These are phyloP conservation scores for Notolepis coatsorum DNA, from an alignment of 2,797 vertebrate genomes.

Conservation along the genomic window DNA sequence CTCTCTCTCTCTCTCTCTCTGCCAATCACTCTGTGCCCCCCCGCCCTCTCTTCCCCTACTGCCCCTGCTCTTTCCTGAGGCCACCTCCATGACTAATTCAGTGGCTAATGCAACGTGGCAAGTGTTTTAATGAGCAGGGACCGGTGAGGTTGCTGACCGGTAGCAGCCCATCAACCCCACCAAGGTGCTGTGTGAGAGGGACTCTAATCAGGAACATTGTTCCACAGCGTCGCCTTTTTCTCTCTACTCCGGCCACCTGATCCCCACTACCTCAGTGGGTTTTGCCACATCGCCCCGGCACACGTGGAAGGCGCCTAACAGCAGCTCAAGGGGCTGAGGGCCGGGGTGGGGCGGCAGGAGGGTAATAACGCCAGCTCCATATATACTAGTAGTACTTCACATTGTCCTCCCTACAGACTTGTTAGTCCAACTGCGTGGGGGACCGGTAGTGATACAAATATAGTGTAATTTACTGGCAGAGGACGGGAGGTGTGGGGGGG, in stretches of 20 bases:
- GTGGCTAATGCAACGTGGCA: conserved; percentile 66
- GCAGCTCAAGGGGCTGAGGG: too few species aligned
- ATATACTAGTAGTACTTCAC: too few species aligned
- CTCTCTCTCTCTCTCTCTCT: background rate
- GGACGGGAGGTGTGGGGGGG: too few species aligned
- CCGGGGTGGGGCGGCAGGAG: too few species aligned
- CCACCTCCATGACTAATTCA: conserved; percentile 60
- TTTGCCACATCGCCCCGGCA: too few species aligned
- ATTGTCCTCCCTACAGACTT: too few species aligned
- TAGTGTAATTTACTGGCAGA: too few species aligned
- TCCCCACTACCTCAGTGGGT: conserved; percentile 19
- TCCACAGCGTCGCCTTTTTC: conserved; percentile 19
- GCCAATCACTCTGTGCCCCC: background rate
- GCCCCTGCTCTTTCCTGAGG: conserved; percentile 32
- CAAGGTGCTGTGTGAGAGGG: conserved; percentile 30
- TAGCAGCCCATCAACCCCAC: conserved; percentile 49
- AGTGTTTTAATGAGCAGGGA: conserved; percentile 66
- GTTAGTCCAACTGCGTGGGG: too few species aligned
- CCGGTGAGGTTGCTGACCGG: conserved; percentile 16
- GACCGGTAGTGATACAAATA: too few species aligned
- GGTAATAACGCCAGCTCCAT: too few species aligned
- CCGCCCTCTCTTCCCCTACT: background rate
- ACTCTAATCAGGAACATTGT: conserved; percentile 30
- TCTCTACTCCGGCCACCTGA: conserved; percentile 42
- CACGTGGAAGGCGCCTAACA: too few species aligned